phyloP scores from a whole-genome alignment of 2,113 vertebrate species.

The Athene noctua region DNA sequence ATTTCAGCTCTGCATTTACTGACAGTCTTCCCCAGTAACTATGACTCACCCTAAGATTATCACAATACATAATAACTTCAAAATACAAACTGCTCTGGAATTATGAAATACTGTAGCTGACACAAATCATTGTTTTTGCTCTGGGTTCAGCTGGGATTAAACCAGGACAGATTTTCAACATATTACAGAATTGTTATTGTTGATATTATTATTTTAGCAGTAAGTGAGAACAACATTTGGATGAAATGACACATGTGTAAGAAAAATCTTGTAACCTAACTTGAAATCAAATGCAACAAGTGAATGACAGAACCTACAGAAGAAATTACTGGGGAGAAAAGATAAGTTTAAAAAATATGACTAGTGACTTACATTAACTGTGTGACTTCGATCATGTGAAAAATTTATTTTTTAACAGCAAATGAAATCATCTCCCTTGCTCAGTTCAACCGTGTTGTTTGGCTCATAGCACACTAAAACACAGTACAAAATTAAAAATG shows the following conservation, averaged over 20 bases:
- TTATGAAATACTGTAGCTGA: not conserved
- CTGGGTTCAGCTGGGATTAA: too few species aligned
- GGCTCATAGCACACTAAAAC: not conserved
- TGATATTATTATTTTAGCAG: not conserved
- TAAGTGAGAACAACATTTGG: not conserved
- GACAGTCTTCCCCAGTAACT: not conserved
- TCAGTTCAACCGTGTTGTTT: not conserved
- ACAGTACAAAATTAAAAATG: not conserved
- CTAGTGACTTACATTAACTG: not conserved
- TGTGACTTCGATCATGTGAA: not conserved
- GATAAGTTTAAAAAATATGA: not conserved
- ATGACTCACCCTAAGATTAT: constrained; percentile 19
- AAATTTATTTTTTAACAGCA: not conserved
- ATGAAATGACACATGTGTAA: not conserved
- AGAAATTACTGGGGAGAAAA: not conserved
- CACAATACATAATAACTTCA: constrained; percentile 12
- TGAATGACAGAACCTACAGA: not conserved
- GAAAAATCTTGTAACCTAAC: not conserved
- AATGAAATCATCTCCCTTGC: constrained; percentile 7
- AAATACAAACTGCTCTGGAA: not conserved
- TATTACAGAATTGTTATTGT: not conserved
- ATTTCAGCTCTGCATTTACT: constrained; percentile 46
- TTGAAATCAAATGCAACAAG: not conserved
- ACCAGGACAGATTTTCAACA: not conserved
- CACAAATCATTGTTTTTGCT: not conserved